A percentile compares a stretch with the other conserved stretches of the same genome.
These are phyloP conservation scores for Danaus melanippus DNA, from an alignment of 1,140 invertebrate genomes.

Conservation along the genomic window DNA sequence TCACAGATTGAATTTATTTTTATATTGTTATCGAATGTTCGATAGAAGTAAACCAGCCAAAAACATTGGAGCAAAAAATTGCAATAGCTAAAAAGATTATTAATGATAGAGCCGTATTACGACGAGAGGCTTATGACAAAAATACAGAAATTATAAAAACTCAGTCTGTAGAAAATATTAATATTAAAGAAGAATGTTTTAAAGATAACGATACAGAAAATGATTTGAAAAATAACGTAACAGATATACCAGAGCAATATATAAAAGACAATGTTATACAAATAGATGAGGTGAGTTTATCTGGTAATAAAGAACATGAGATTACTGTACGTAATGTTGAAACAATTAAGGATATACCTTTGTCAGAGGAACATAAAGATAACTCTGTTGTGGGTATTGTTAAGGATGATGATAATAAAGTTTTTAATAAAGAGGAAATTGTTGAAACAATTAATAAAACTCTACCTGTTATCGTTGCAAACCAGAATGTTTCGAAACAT, in stretches of 20 bases:
- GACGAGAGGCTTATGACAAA: constrained; percentile 33
- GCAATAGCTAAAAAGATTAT: constrained; percentile 37
- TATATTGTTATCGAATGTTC: no score
- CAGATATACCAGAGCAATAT: constrained; percentile 6
- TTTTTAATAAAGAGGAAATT: not conserved
- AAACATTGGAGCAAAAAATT: constrained; percentile 46
- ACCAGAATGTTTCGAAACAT: no score
- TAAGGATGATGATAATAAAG: not conserved
- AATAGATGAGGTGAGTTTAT: constrained; percentile 8
- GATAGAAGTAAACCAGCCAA: constrained; percentile 23
- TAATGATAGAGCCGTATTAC: constrained; percentile 34
- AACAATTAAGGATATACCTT: no score
- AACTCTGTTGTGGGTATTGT: not conserved
- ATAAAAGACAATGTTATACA: constrained; percentile 12
- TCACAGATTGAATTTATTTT: not conserved
- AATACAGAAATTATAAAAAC: constrained; percentile 6
- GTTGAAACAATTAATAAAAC: constrained; percentile 3
- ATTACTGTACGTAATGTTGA: constrained; percentile 5
- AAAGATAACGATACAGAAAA: no score
- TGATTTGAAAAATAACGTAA: not conserved
- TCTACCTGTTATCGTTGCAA: not conserved
- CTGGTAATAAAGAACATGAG: constrained; percentile 10
- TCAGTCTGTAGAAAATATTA: not conserved
- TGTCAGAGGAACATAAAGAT: constrained; percentile 2
- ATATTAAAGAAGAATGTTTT: no score